Evolutionary conservation across 2,888 invertebrate species (phyloP).

Genomic region (Drepana falcataria): DNA sequence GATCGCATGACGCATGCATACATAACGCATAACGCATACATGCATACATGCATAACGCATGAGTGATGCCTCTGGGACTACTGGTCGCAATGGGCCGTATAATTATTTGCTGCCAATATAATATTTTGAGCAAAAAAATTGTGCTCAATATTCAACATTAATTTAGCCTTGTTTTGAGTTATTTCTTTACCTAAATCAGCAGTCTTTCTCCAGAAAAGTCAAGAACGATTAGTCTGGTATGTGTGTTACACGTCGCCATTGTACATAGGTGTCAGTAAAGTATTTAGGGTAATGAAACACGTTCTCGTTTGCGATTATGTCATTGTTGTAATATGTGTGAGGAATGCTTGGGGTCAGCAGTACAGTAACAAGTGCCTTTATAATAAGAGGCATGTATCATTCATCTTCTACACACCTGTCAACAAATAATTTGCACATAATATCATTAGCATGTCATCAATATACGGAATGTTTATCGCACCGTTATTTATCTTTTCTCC

Average conservation of each 20-base stretch:
- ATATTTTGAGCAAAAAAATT: too few relatives aligned
- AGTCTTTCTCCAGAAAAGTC: background rate
- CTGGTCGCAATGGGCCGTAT: too few relatives aligned
- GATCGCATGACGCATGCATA: too few relatives aligned
- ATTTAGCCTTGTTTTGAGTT: too few relatives aligned
- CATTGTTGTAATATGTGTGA: slow-evolving; percentile 27
- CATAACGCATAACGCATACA: too few relatives aligned
- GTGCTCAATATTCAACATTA: too few relatives aligned
- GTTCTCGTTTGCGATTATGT: slow-evolving; percentile 36
- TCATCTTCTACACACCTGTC: slow-evolving; percentile 19
- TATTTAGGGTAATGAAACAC: slow-evolving; percentile 41
- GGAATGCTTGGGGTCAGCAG: slow-evolving; percentile 25
- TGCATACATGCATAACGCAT: too few relatives aligned
- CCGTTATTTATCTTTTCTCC: background rate
- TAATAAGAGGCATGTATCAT: slow-evolving; percentile 25
- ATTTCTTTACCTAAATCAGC: background rate
- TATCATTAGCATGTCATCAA: slow-evolving; percentile 24
- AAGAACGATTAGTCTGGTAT: background rate
- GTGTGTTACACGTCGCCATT: background rate
- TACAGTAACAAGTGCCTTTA: slow-evolving; percentile 10
- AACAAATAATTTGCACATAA: slow-evolving; percentile 30
- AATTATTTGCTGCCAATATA: too few relatives aligned
- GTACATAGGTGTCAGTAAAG: slow-evolving; percentile 24
- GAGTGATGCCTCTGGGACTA: too few relatives aligned
- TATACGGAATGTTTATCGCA: background rate